Evolutionary conservation across 2,113 vertebrate genomes (phyloP).

Genomic region (Lamprologus tigripictilis): DNA sequence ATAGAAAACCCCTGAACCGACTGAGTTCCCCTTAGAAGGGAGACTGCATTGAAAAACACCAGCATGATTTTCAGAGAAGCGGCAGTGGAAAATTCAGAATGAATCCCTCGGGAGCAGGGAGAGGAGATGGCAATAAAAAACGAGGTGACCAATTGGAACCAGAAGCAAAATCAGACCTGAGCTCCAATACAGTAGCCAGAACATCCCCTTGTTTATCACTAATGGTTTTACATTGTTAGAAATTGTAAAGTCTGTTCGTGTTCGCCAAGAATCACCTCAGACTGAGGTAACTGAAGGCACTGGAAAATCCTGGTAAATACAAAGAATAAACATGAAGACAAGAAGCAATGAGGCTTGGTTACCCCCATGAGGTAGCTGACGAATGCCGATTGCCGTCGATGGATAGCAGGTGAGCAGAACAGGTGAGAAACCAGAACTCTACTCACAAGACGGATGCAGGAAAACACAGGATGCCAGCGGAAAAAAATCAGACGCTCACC

Average conservation of each 20-base stretch:
- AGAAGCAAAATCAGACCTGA: neutral
- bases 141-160: fast-evolving
- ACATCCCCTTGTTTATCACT: neutral
- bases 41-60: neutral
- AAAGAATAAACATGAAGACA: neutral
- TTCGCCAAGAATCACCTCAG: neutral
- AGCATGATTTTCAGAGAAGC: neutral
- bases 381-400: fast-evolving
- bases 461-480: neutral
- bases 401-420: neutral
- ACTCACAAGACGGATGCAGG: neutral
- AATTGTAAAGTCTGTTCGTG: neutral
- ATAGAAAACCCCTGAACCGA: neutral
- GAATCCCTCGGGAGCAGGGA: fast-evolving
- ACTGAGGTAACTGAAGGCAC: neutral
- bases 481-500: neutral
- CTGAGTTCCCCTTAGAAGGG: neutral
- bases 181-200: neutral
- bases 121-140: neutral
- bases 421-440: neutral
- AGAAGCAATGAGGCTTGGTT: neutral
- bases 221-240: neutral
- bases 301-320: neutral
- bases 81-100: neutral
- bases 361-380: neutral